Base-by-base conservation (phyloP, 2,888 invertebrate genomes). In the Macrosiphum euphorbiae region DNA sequence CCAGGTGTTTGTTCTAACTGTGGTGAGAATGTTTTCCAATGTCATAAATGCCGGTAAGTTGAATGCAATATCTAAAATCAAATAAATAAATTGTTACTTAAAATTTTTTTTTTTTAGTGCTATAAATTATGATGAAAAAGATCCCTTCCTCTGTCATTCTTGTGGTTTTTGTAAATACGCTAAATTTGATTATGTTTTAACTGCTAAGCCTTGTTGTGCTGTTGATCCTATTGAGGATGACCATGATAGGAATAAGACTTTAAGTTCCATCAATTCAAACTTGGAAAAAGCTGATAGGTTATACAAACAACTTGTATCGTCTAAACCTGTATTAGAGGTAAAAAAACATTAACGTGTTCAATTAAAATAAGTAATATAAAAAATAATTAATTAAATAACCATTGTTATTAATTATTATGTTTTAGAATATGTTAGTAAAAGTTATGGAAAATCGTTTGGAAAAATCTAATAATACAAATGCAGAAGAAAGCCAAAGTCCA, bases 101-200 rank as follows among this genome's bases (percentile, higher is more conserved):
- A 13, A 78, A 88, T 35, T 90, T 84, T 52, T 85, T 78, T 94
- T 89, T 94, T 94, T 90, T 26, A 98, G 99, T 50, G 99, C 99
- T 0, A 99, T 99, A 95, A 99, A 99, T 96, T 99, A 99, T 96
- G 99, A 99, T 96, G 99, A 99, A 96, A 99, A 99, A 96, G 99
- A 99, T 96, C 99, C 99, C 0, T 99, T 99, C 97, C 96, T 99
- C 50, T 99, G 99, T 95, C 99, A 99, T 96, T 98, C 99, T 10
- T 99, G 99, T 96, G 99, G 99, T 1, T 99, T 99, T 96, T 99
- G 99, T 96, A 99, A 99, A 96, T 99, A 99, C 96, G 99, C 99
- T 67, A 99, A 99, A 96, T 99, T 99, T 96, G 99, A 99, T 96
- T 98, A 99, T 96, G 98, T 98, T 24, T 96, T 99, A 94, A 97